These are phyloP conservation scores for Ivindomyrus marchei DNA, from an alignment of 2,113 vertebrate species.

Conservation along the genomic window DNA sequence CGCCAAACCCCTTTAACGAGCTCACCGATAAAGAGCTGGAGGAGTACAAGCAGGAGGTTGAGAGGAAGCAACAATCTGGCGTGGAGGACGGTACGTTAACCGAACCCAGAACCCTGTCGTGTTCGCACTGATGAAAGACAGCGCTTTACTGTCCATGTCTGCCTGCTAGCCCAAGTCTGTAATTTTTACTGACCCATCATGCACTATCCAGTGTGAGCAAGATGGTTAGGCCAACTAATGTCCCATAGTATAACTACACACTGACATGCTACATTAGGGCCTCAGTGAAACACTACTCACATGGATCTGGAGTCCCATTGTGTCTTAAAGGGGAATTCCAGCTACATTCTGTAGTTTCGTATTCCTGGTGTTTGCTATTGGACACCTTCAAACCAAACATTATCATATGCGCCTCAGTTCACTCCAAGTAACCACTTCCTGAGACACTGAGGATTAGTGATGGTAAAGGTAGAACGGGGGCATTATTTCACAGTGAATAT, in stretches of 20 bases:
- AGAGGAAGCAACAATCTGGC: slow-evolving; percentile 74
- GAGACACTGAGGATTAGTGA: neutral
- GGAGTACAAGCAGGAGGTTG: slow-evolving; percentile 90
- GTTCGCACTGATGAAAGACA: neutral
- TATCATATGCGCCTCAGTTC: neutral
- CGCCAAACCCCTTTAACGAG: slow-evolving; percentile 91
- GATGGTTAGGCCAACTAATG: neutral
- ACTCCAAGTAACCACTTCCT: neutral
- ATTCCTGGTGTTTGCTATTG: neutral
- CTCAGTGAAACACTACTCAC: neutral
- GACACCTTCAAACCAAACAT: neutral
- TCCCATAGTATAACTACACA: neutral
- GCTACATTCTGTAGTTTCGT: neutral
- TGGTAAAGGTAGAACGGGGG: neutral
- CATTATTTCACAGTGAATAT: neutral
- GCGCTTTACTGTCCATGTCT: neutral
- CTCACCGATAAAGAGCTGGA: slow-evolving; percentile 94
- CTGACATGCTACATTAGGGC: neutral
- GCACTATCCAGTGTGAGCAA: neutral
- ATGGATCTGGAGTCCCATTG: neutral
- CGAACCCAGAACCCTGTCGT: neutral
- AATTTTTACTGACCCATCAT: neutral
- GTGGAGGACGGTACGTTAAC: slow-evolving; percentile 67
- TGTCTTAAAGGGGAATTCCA: neutral
- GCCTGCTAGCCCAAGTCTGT: neutral